Evolutionary conservation across 2,113 vertebrate species (phyloP).

Genomic region (Riparia riparia): DNA sequence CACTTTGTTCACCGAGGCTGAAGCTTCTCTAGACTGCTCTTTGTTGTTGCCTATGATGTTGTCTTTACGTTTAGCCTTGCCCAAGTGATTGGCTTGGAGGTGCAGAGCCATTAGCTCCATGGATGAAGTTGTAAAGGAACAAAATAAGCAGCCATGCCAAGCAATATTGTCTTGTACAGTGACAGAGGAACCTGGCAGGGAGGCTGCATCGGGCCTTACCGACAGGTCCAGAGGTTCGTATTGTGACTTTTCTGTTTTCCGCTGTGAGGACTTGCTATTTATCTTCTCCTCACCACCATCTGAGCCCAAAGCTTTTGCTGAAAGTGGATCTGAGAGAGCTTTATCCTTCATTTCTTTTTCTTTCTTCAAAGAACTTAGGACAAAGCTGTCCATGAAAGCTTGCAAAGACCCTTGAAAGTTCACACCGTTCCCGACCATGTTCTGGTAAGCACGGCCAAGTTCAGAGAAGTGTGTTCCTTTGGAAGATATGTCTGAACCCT

Average conservation of each 20-base stretch:
- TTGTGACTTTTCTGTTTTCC: slow-evolving; percentile 90
- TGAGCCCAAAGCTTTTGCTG: slow-evolving; percentile 82
- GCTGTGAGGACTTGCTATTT: slow-evolving; percentile 77
- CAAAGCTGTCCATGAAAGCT: slow-evolving; percentile 98
- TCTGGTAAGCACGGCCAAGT: slow-evolving; percentile 92
- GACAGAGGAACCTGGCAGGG: slow-evolving; percentile 90
- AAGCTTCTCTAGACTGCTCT: slow-evolving; percentile 79
- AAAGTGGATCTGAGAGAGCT: slow-evolving; percentile 78
- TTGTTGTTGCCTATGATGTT: slow-evolving; percentile 75
- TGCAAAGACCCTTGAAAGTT: slow-evolving; percentile 97
- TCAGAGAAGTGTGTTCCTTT: slow-evolving; percentile 92
- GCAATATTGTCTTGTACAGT: slow-evolving; percentile 94
- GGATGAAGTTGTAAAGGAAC: slow-evolving; percentile 94
- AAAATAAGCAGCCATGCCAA: slow-evolving; percentile 97
- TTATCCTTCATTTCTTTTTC: slow-evolving; percentile 89
- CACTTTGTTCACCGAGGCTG: slow-evolving; percentile 71
- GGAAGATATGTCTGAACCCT: slow-evolving; percentile 82
- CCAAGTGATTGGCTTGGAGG: slow-evolving; percentile 95
- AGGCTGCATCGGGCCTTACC: slow-evolving; percentile 89
- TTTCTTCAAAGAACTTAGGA: slow-evolving; percentile 93
- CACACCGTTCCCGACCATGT: slow-evolving; percentile 90
- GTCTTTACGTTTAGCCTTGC: slow-evolving; percentile 86
- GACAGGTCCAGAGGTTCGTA: slow-evolving; percentile 96
- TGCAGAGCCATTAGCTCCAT: slow-evolving; percentile 97
- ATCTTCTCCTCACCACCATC: slow-evolving; percentile 83